These are phyloP conservation scores for Sphenopsis melanotis DNA, from an alignment of 2,797 vertebrate genomes.

Conservation along the genomic window DNA sequence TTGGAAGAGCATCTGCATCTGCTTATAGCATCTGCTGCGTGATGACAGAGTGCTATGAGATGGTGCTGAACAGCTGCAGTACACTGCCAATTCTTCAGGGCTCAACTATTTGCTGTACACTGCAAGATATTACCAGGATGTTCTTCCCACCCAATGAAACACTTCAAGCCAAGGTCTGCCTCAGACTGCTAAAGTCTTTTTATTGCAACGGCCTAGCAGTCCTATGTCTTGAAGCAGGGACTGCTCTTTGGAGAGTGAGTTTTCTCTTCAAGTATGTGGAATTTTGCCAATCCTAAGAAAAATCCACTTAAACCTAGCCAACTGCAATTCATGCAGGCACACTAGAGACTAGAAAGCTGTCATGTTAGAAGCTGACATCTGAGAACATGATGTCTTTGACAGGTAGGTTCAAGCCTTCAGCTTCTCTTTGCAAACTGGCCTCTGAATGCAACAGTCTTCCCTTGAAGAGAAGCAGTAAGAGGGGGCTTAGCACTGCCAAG, in stretches of 20 bases:
- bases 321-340: background rate
- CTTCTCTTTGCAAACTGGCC: background rate
- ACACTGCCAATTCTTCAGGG: background rate
- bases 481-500: background rate
- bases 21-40: background rate
- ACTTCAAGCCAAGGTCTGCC: background rate
- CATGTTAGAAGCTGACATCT: background rate
- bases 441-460: background rate
- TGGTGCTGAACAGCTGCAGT: background rate
- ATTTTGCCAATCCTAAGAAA: background rate
- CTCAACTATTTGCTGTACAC: background rate
- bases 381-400: background rate
- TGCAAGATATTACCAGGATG: background rate
- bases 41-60: background rate
- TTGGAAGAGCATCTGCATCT: background rate
- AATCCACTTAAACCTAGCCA: background rate
- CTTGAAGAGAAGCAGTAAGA: background rate
- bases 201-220: background rate
- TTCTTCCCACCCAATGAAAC: background rate
- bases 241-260: background rate
- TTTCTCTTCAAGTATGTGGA: background rate
- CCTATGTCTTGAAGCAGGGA: background rate
- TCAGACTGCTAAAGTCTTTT: background rate
- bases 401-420: background rate
- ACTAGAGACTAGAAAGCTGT: background rate